Conservation (phyloP, 2,797 vertebrate genomes). For the Artibeus lituratus region DNA sequence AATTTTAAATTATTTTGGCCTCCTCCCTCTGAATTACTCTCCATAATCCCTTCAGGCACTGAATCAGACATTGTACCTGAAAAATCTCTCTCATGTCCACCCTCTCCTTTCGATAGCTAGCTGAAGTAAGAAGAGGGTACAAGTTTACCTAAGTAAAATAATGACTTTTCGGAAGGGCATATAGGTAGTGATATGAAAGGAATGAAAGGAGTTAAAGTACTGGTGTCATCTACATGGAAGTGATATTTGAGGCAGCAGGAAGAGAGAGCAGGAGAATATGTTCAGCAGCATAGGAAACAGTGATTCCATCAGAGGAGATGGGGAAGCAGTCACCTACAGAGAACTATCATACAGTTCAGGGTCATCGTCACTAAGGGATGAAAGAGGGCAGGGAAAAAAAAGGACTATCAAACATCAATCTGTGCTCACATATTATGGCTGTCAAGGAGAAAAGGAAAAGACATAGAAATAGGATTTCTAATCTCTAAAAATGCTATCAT, state of each 20-base stretch:
- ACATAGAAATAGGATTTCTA: not conserved
- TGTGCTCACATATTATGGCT: not conserved
- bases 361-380: not conserved
- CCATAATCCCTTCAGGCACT: not conserved
- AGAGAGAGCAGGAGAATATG: not conserved
- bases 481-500: not conserved
- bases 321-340: not conserved
- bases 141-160: not conserved
- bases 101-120: not conserved
- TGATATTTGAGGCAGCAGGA: not conserved
- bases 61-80: not conserved
- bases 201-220: not conserved
- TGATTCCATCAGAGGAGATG: not conserved
- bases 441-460: not conserved
- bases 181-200: not conserved
- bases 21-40: not conserved
- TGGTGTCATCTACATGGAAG: not conserved
- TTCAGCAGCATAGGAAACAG: not conserved
- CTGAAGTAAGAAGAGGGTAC: not conserved
- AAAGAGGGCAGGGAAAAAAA: not conserved
- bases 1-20: not conserved
- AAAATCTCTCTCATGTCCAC: not conserved
- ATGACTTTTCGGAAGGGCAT: not conserved
- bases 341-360: not conserved
- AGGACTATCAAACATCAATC: not conserved